Evolutionary conservation across 2,888 invertebrate species (phyloP), one percentile per base, ranked within the genome.

Genomic region (Aethes cnicana): DNA sequence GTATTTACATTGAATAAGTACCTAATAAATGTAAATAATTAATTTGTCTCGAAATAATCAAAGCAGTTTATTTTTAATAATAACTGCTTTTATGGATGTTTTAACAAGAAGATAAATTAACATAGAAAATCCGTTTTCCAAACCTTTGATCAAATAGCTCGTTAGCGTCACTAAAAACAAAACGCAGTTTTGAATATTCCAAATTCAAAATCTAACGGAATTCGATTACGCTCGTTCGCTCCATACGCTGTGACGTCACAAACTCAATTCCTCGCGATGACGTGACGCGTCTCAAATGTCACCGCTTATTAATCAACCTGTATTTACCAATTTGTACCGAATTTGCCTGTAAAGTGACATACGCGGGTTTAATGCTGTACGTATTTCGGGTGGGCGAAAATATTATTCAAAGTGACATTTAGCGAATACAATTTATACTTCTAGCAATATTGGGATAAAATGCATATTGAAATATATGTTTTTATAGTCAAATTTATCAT

Each of bases 311-410:
- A 39, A 44, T 54, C 49, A 46, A 20, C 28, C 36, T 25, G 43
- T 36, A 54, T 54, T 54, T 46, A 50, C 37, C 54, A 50, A 54
- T 54, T 50, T 46, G 28, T 33, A 39, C 36, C 44, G 25, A 44
- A 49, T 49, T 54, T 50, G 39, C 48, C 23, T 16, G 28, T 37
- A 43, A 47, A 47, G 25, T 54, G 44, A 26, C 12, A 36, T 37
- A 36, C 20, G 26, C 8, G 30, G 1, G 21, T 6, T 30, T 7
- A 2, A 9, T n/a, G 25, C 2, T 35, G 11, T 23, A 21, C n/a
- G 21, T 39, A 14, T 23, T n/a, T 12, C 14, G 21, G 21, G 25
- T 12, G 3, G 21, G 1, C 23, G 1, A 2, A 14, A n/a, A n/a
- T n/a, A n/a, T n/a, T n/a, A n/a, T n/a, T n/a, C n/a, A n/a, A n/a